A percentile compares a stretch with the other conserved stretches of the same genome.
Conservation (phyloP, 2,113 vertebrate species). For the Callopanchax toddi region DNA sequence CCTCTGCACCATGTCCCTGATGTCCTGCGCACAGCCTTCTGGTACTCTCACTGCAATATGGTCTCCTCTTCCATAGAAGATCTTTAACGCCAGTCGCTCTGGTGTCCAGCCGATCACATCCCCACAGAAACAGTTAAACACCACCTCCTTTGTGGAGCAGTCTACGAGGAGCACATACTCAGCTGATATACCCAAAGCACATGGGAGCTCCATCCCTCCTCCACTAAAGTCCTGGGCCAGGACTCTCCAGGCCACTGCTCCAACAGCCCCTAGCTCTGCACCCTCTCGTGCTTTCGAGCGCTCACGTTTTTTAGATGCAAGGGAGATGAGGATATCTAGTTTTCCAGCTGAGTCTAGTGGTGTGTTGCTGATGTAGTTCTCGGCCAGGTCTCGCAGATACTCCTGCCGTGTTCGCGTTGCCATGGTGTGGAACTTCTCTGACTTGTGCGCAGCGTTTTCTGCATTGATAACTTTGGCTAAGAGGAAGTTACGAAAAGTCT, state of each 20-base stretch:
- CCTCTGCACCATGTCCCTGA: slow-evolving; percentile 91
- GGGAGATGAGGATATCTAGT: slow-evolving; percentile 90
- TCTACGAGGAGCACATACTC: slow-evolving; percentile 88
- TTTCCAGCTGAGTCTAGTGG: slow-evolving; percentile 87
- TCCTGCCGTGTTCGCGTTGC: slow-evolving; percentile 92
- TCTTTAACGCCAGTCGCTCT: slow-evolving; percentile 82
- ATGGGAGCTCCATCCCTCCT: slow-evolving; percentile 79
- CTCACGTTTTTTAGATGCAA: slow-evolving; percentile 92
- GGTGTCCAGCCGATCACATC: slow-evolving; percentile 94
- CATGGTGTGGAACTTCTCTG: slow-evolving; percentile 94
- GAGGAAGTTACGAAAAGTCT: slow-evolving; percentile 89
- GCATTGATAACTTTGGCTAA: slow-evolving; percentile 94
- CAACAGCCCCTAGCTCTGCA: slow-evolving; percentile 83
- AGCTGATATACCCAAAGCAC: slow-evolving; percentile 85
- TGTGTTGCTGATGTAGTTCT: slow-evolving; percentile 89
- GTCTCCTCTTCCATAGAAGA: slow-evolving; percentile 92
- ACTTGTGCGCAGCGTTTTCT: slow-evolving; percentile 92
- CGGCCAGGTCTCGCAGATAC: slow-evolving; percentile 90
- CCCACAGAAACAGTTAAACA: slow-evolving; percentile 92
- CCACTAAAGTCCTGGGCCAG: slow-evolving; percentile 85
- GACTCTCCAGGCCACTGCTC: slow-evolving; percentile 87
- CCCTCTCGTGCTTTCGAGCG: slow-evolving; percentile 81
- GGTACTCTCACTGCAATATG: slow-evolving; percentile 83
- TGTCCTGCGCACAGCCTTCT: slow-evolving; percentile 84
- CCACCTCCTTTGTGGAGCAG: slow-evolving; percentile 87